Evolutionary conservation across 2,797 vertebrate genomes (phyloP).

Genomic region (Onychomys leucogaster): DNA sequence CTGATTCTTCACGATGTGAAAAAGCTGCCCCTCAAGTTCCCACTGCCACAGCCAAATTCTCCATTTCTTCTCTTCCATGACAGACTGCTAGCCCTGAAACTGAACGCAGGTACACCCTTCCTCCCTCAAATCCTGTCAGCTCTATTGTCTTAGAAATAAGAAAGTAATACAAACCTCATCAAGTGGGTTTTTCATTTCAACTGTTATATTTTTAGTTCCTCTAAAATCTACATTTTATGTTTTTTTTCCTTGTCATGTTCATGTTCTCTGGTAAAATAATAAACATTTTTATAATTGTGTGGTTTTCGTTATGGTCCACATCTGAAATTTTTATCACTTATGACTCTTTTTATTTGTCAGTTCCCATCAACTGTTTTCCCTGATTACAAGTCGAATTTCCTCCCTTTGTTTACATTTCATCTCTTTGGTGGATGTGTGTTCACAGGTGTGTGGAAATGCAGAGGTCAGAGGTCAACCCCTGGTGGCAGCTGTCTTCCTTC

Average conservation of each 20-base stretch:
- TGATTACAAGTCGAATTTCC: neutral
- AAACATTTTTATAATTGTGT: neutral
- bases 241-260: conserved; percentile 24
- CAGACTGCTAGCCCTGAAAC: neutral
- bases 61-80: no score
- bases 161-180: neutral
- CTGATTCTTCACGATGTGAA: neutral
- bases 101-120: neutral
- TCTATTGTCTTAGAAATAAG: neutral
- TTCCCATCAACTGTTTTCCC: neutral
- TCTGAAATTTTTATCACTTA: neutral
- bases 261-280: neutral
- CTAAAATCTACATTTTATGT: neutral
- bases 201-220: neutral
- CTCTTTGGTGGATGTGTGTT: neutral
- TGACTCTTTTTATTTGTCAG: neutral
- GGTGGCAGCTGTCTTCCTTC: neutral
- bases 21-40: neutral
- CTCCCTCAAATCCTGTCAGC: neutral
- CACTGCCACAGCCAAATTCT: neutral
- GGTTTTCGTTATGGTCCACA: neutral
- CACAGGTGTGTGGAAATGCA: neutral
- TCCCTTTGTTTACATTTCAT: neutral
- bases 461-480: neutral
- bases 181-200: neutral